phyloP scores from a whole-genome alignment of 2,888 invertebrate species.

The Nemurella pictetii region DNA sequence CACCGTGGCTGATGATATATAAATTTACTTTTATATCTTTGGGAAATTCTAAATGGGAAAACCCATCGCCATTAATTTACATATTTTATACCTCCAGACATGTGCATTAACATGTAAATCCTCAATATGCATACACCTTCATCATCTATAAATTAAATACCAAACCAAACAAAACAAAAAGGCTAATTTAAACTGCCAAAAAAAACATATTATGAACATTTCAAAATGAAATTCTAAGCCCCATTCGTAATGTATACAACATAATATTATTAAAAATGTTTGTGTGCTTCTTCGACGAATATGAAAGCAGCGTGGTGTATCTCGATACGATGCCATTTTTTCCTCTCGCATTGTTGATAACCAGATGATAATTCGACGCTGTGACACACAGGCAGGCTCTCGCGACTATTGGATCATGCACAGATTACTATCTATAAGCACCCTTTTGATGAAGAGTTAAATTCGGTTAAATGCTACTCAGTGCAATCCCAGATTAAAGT shows the following conservation, averaged over 20 bases:
- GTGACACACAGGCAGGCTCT: background rate
- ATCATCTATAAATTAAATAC: too few relatives aligned
- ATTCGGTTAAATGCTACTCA: background rate
- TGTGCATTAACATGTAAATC: too few relatives aligned
- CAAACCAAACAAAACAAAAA: background rate
- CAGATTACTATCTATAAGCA: background rate
- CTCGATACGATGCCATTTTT: background rate
- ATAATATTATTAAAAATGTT: background rate
- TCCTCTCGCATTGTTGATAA: background rate
- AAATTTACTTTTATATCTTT: too few relatives aligned
- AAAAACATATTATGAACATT: background rate
- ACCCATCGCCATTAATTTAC: too few relatives aligned
- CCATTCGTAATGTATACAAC: background rate
- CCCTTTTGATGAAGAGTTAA: background rate
- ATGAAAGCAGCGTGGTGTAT: background rate
- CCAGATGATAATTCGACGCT: background rate
- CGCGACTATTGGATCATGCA: background rate
- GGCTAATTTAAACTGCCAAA: background rate
- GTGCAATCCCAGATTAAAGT: background rate
- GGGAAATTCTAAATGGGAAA: too few relatives aligned
- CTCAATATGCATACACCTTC: too few relatives aligned
- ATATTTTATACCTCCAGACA: too few relatives aligned
- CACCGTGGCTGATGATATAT: too few relatives aligned
- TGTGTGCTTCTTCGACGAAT: background rate
- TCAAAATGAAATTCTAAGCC: constrained; percentile 14